A percentile compares a stretch with the other conserved stretches of the same genome.
Conservation (phyloP, 1,140 invertebrate genomes). For the Bombus difficillimus region DNA sequence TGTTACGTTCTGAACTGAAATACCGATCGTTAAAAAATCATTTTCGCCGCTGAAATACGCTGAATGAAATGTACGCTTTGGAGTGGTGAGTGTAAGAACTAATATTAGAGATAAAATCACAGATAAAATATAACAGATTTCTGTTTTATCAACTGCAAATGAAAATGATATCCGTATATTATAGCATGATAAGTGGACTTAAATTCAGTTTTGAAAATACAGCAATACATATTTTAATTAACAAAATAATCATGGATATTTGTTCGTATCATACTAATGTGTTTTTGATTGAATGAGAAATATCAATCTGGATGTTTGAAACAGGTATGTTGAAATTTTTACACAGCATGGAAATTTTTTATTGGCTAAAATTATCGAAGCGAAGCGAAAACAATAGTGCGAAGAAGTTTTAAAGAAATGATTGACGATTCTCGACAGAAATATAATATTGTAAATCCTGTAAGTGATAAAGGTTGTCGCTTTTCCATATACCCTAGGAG, state of each 20-base stretch:
- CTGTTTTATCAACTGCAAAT: background rate
- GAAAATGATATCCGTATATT: background rate
- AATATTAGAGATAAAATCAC: background rate
- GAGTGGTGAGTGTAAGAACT: background rate
- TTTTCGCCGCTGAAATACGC: background rate
- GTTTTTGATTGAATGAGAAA: background rate
- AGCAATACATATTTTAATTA: background rate
- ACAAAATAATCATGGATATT: background rate
- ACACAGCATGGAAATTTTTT: background rate
- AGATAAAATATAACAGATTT: background rate
- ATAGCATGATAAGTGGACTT: background rate
- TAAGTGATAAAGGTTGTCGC: conserved; percentile 69
- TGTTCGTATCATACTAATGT: background rate
- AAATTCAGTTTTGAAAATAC: background rate
- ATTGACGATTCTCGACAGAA: conserved; percentile 37
- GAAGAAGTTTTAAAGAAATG: background rate
- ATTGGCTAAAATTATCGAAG: background rate
- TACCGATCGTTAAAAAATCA: background rate
- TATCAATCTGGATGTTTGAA: background rate
- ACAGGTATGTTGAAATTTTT: background rate
- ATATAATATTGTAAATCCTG: conserved; percentile 76
- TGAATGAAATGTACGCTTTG: no score
- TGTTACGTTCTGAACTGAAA: background rate
- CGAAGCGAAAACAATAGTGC: no score
- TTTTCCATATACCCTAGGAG: conserved; percentile 55